These are phyloP conservation scores for Galleria mellonella DNA, from an alignment of 1,140 invertebrate species.

Conservation along the genomic window DNA sequence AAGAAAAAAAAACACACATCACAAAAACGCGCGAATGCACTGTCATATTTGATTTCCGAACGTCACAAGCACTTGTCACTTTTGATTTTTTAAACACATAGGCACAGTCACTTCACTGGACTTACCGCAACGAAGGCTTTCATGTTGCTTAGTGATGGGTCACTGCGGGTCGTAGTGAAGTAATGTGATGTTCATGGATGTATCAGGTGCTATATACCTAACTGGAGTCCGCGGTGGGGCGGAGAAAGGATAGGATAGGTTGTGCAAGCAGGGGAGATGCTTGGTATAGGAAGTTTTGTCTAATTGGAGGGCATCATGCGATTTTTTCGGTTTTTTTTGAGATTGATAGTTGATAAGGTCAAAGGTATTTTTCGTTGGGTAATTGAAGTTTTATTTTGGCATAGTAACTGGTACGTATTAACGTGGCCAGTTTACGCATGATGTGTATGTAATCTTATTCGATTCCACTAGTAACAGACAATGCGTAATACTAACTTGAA, in stretches of 20 bases:
- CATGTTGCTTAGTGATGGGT: conserved; percentile 63
- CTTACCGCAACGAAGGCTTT: conserved; percentile 71
- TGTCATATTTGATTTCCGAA: conserved; percentile 44
- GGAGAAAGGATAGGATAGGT: conserved; percentile 61
- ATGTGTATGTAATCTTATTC: too few species aligned
- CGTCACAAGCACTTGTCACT: conserved; percentile 53
- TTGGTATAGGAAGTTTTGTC: conserved; percentile 48
- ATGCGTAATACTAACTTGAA: too few species aligned
- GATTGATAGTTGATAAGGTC: conserved; percentile 24
- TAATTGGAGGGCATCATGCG: conserved; percentile 55
- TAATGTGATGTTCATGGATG: conserved; percentile 44
- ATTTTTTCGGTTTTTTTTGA: conserved; percentile 27
- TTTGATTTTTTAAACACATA: conserved; percentile 26
- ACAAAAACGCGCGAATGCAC: conserved; percentile 12
- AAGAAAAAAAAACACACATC: background rate
- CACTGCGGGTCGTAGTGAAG: conserved; percentile 54
- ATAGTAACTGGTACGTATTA: background rate
- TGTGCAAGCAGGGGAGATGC: conserved; percentile 64
- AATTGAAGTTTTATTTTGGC: conserved; percentile 1
- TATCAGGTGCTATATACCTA: conserved; percentile 54
- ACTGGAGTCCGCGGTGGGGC: conserved; percentile 47
- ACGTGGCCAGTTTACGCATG: too few species aligned
- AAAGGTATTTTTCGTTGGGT: conserved; percentile 18
- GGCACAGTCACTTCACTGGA: conserved; percentile 40
- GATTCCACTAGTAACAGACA: too few species aligned